Conservation (phyloP, 92 coral and sea anemone genomes). For the Virgularia gustaviana region DNA sequence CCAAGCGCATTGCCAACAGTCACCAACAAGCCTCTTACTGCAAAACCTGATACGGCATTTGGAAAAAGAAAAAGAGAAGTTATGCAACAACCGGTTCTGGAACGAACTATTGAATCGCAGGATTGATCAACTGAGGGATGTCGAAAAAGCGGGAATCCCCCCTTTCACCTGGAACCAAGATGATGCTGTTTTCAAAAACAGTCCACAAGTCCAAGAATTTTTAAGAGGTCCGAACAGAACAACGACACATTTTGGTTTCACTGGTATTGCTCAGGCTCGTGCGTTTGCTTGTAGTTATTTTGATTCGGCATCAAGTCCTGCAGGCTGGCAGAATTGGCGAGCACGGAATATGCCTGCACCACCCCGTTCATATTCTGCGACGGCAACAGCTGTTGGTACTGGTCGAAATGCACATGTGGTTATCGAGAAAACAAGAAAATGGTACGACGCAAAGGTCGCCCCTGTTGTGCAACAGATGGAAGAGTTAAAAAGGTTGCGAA, state of each 20-base stretch:
- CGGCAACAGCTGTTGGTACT: background rate
- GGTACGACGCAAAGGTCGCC: constrained; percentile 13
- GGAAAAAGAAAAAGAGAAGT: background rate
- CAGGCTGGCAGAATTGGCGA: background rate
- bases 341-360: background rate
- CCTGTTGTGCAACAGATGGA: background rate
- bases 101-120: background rate
- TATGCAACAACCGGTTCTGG: constrained; percentile 4
- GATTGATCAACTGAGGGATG: background rate
- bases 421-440: constrained; percentile 13
- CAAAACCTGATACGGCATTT: background rate
- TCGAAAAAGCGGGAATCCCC: constrained; percentile 22
- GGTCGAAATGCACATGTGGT: constrained; percentile 7
- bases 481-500: constrained; percentile 18
- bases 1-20: background rate
- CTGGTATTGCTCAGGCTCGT: constrained; percentile 22
- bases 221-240: constrained; percentile 37
- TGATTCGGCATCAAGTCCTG: background rate
- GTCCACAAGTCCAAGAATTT: constrained; percentile 48
- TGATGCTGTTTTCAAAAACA: constrained; percentile 23
- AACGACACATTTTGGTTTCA: constrained; percentile 28
- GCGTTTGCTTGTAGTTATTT: background rate
- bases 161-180: constrained; percentile 44
- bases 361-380: constrained; percentile 18
- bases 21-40: background rate